Base-by-base conservation (phyloP, 2,113 vertebrate genomes). In the Sapajus apella region DNA sequence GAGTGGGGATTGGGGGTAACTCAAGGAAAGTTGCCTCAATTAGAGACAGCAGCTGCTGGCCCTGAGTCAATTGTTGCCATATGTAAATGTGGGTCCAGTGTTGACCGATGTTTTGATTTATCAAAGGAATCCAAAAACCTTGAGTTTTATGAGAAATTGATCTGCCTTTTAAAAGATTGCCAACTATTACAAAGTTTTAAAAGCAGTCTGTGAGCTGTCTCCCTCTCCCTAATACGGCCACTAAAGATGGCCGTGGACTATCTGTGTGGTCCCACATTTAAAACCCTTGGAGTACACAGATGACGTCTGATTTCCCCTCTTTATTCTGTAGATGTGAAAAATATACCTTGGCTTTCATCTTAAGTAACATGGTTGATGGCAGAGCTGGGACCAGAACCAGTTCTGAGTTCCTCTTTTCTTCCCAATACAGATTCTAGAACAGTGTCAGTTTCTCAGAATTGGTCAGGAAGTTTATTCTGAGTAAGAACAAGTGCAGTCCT, bases 101-200 rank as follows among this genome's bases (percentile, higher is more conserved):
- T 79, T n/a, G 86, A 88, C 23, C 50, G 72, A 82, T 37, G 18
- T 47, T 91, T 45, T 32, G 43, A 96, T 66, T 68, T 68, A 20
- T 95, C 90, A 80, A 80, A 84, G 81, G 87, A 94, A 94, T 75
- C 50, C 32, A 81, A 32, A 91, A 64, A 52, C 43, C 32, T 94
- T 56, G 76, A 72, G 91, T 90, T 86, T 95, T 40, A 52, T 0
- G 61, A 64, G 61, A 64, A 66, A 93, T 30, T 43, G 50, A 76
- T 50, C 47, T 88, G 61, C 47, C 45, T 91, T 85, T 83, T 58
- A 72, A 89, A 93, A 76, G 61, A 91, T 76, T 27, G 23, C 40
- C 79, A 68, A 25, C 4, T 13, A 10, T 79, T 11, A 6, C 8
- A 2, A 32, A 76, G 30, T 72, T 23, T 45, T 82, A 25, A 37